Conservation (phyloP, 2,888 invertebrate genomes). For the Fragum fragum region DNA sequence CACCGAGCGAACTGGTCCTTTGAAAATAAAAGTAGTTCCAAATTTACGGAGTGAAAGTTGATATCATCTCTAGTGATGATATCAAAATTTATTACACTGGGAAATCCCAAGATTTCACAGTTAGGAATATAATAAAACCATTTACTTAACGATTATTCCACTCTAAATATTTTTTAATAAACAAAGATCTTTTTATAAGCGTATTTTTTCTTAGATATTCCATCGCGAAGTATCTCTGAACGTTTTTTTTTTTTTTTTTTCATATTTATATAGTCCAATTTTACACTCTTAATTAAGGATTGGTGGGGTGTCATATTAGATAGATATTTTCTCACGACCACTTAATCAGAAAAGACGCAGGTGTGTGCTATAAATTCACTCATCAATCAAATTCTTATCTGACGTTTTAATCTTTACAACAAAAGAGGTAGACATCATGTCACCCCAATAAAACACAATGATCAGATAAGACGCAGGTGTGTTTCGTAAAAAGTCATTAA, state of each 20-base stretch:
- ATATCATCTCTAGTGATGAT: too few relatives aligned
- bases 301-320: too few relatives aligned
- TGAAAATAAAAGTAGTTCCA: too few relatives aligned
- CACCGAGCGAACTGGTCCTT: too few relatives aligned
- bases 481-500: neutral
- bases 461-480: neutral
- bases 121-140: neutral
- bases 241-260: neutral
- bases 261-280: too few relatives aligned
- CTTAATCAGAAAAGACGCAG: neutral
- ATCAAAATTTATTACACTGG: too few relatives aligned
- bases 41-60: too few relatives aligned
- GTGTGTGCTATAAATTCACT: neutral
- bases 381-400: conserved; percentile 3
- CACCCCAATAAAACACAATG: neutral
- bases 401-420: conserved; percentile 2
- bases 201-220: neutral
- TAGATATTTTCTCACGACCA: neutral
- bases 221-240: neutral
- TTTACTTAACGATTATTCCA: conserved; percentile 1
- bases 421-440: conserved; percentile 4
- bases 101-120: too few relatives aligned
- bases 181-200: conserved; percentile 5
- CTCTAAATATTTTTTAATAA: neutral
- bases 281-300: too few relatives aligned